Evolutionary conservation across 2,888 invertebrate genomes (phyloP), one percentile per base, ranked within the genome.

Genomic region (Amphiduros pacificus): DNA sequence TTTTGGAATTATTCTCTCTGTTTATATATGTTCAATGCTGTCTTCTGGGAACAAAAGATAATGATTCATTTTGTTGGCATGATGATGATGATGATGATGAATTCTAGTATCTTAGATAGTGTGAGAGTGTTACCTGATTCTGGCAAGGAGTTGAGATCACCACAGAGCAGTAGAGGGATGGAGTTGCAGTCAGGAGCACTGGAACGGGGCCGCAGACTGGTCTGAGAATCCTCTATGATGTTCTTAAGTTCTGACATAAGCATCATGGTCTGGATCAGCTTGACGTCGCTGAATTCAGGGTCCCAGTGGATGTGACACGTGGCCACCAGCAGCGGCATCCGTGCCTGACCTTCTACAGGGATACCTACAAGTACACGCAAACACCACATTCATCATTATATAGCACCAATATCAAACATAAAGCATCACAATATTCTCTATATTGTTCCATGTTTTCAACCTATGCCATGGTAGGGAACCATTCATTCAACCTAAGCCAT

Each of bases 261-360:
- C 96, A 99, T 97, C 92, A 98, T 96, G 36, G 96, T 95, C 85
- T 99, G 99, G 70, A 99, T 96, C 52, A 99, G 88, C 85, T 99
- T 99, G 53, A 99, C 99, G 85, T 99, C 99, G 83, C 97, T 96
- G 85, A 91, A 98, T 85, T 99, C 97, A 0, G 99, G 99, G 86
- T 99, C 98, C 99, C 99, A 99, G 84, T 99, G 98, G 75, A 99
- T 94, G 85, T 99, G 99, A 36, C 98, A 97, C 31, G 97, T 99
- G 84, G 97, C 96, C 56, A 99, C 95, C 64, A 98, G 86, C 65
- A 99, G 87, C 24, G 75, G 78, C 66, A 79, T 79, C n/a, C 73
- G 71, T 9, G 71, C 55, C 26, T 71, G 70, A n/a, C 71, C 89
- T 79, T 94, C 92, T 11, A 88, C 85, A 56, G 91, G 90, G 76